Conservation (phyloP, 2,797 vertebrate species). For the Sciurus vulgaris region DNA sequence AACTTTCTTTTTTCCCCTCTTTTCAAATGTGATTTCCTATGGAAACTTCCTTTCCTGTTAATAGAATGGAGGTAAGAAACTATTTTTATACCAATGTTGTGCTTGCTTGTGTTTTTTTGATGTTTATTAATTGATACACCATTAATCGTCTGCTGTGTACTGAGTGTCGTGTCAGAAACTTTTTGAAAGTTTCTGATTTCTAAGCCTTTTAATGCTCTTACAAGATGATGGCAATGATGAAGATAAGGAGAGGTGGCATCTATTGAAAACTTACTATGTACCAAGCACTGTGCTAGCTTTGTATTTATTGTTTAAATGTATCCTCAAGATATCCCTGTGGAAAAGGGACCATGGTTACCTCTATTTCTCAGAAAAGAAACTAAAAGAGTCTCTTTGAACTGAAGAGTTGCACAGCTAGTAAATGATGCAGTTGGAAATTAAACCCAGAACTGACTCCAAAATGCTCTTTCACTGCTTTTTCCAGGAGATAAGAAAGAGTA, state of each 20-base stretch:
- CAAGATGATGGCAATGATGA: constrained; percentile 10
- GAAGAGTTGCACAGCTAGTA: not conserved
- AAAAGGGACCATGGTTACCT: not conserved
- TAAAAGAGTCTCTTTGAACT: not conserved
- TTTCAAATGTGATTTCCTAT: constrained; percentile 84
- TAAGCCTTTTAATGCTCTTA: constrained; percentile 45
- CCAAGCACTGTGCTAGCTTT: not conserved
- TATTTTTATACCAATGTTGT: not conserved
- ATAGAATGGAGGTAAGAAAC: constrained; percentile 97
- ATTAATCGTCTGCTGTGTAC: not conserved
- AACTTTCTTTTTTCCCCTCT: constrained; percentile 80
- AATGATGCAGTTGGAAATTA: not conserved
- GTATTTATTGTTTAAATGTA: constrained; percentile 22
- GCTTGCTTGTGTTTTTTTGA: not conserved
- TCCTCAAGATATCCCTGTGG: not conserved
- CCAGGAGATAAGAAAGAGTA: not conserved
- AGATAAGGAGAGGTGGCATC: not conserved
- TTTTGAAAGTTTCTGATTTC: constrained; percentile 56
- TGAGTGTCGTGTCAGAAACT: not conserved
- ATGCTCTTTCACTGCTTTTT: not conserved
- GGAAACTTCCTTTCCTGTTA: constrained; percentile 87
- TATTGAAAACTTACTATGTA: not conserved
- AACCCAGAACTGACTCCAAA: not conserved
- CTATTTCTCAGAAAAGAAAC: constrained; percentile 11
- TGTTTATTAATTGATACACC: not conserved